These are phyloP conservation scores for Drosophila pectinifera DNA, from an alignment of 1,140 invertebrate species.

Conservation along the genomic window DNA sequence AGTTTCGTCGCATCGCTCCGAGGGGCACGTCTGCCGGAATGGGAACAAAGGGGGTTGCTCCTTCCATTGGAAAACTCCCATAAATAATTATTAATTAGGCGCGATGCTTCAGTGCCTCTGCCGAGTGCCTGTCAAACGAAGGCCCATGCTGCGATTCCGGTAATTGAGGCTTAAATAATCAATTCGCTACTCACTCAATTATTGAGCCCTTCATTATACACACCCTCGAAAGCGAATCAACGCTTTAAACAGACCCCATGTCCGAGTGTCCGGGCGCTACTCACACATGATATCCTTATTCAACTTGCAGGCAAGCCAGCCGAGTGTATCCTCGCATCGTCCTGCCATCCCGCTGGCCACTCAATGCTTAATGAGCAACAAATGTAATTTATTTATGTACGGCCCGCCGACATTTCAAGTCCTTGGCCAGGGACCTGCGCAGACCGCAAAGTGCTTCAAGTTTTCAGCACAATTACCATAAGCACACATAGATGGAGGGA, in stretches of 20 bases:
- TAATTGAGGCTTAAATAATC: conserved; percentile 55
- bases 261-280: conserved; percentile 18
- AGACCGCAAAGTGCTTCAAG: conserved; percentile 79
- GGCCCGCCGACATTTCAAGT: conserved; percentile 54
- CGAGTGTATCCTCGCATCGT: conserved; percentile 19
- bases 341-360: conserved; percentile 66
- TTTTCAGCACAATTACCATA: conserved; percentile 83
- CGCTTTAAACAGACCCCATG: conserved; percentile 54
- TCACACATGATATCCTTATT: conserved; percentile 31
- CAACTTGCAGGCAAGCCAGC: conserved; percentile 6
- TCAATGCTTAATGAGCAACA: conserved; percentile 82
- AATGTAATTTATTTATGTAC: conserved; percentile 81
- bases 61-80: conserved; percentile 36
- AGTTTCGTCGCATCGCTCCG: conserved; percentile 34
- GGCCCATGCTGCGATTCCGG: conserved; percentile 40
- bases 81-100: conserved; percentile 53
- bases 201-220: conserved; percentile 55
- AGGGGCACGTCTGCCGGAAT: conserved; percentile 5
- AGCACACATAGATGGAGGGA: conserved; percentile 57
- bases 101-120: conserved; percentile 13
- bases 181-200: conserved; percentile 57
- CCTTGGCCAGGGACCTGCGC: conserved; percentile 39
- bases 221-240: conserved; percentile 57
- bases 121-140: conserved; percentile 20
- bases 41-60: not conserved